phyloP scores from a whole-genome alignment of 2,797 vertebrate species.

The Muraenolepis orangiensis region DNA sequence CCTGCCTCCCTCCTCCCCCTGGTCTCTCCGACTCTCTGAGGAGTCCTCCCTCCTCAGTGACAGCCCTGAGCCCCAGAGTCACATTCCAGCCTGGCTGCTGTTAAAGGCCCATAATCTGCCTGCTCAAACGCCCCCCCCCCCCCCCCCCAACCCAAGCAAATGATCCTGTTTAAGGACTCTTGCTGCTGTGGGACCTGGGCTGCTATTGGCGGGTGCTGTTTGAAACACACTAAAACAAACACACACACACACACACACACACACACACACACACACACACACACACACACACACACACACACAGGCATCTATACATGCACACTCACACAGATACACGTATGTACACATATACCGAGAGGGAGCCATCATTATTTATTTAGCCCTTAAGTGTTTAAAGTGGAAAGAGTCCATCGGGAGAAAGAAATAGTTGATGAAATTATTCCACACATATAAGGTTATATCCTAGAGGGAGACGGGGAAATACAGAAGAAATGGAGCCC shows the following conservation, averaged over 20 bases:
- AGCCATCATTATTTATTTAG: slow-evolving; percentile 91
- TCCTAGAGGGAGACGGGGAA: slow-evolving; percentile 31
- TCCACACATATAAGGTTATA: slow-evolving; percentile 47
- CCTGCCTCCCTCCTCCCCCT: slow-evolving; percentile 17
- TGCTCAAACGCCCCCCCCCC: slow-evolving; percentile 58
- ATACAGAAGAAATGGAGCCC: slow-evolving; percentile 26
- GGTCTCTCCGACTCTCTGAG: slow-evolving; percentile 37
- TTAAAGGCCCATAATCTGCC: slow-evolving; percentile 87
- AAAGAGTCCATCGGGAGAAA: slow-evolving; percentile 71
- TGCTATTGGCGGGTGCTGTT: slow-evolving; percentile 70
- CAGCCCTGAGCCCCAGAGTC: slow-evolving; percentile 74
- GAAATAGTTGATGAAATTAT: slow-evolving; percentile 75
- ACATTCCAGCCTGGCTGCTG: slow-evolving; percentile 83
- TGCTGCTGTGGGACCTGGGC: slow-evolving; percentile 81
- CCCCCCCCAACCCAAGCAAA: slow-evolving; percentile 74
- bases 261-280: slow-evolving; percentile 40
- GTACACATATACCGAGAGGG: slow-evolving; percentile 35
- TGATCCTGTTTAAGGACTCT: slow-evolving; percentile 84
- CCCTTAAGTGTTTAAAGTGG: slow-evolving; percentile 84
- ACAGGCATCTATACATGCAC: neutral
- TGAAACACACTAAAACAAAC: slow-evolving; percentile 16
- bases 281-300: slow-evolving; percentile 41
- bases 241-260: slow-evolving; percentile 10
- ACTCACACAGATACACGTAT: neutral
- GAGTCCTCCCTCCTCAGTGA: slow-evolving; percentile 53